These are phyloP conservation scores for Clamator glandarius DNA, from an alignment of 2,797 vertebrate species.

Conservation along the genomic window DNA sequence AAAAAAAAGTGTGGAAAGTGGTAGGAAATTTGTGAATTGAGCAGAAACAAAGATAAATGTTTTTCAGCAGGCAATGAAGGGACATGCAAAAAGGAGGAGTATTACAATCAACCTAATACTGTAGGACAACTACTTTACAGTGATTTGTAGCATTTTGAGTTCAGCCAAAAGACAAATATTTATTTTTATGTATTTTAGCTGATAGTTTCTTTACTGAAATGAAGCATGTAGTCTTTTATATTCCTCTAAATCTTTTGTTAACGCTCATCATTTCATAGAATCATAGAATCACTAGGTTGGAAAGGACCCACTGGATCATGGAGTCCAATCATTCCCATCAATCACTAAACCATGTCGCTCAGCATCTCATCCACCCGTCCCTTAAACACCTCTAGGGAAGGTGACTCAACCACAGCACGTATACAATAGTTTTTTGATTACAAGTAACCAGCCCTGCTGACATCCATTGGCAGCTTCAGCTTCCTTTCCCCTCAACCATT, in stretches of 20 bases:
- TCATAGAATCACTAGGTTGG: no score
- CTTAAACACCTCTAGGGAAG: no score
- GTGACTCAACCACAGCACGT: neutral
- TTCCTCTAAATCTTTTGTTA: neutral
- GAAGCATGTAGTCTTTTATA: neutral
- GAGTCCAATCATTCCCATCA: no score
- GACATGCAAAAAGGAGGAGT: neutral
- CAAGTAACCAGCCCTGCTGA: neutral
- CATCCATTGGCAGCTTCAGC: rapidly evolving
- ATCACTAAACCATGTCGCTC: no score
- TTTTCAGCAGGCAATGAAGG: neutral
- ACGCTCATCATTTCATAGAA: neutral
- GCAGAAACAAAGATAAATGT: neutral
- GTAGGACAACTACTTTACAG: neutral
- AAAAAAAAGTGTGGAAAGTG: neutral
- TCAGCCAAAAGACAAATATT: neutral
- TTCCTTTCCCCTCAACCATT: neutral
- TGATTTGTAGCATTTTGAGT: neutral
- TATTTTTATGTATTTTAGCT: neutral
- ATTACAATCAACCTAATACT: neutral
- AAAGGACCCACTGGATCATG: no score
- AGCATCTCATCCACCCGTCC: no score
- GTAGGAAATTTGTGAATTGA: neutral
- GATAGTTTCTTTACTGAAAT: neutral
- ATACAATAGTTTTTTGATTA: neutral